Conservation (phyloP, 30 jellyfish, hydroid and myxozoan species). For the Catostylus mosaicus region DNA sequence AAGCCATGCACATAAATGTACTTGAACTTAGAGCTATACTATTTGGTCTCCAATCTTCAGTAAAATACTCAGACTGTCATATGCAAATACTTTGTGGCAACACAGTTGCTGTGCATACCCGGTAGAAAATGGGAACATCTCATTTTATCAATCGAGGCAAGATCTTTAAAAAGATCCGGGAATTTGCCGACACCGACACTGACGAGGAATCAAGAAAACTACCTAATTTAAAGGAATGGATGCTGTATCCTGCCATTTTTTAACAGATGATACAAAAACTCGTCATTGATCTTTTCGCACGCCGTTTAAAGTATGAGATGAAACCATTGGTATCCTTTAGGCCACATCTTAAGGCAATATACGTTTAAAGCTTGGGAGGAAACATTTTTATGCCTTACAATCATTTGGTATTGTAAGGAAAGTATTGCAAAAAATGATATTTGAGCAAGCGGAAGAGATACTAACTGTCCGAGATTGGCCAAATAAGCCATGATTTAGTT, state of each 20-base stretch:
- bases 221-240: not conserved
- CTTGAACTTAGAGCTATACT: slow-evolving; percentile 28
- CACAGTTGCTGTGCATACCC: slow-evolving; percentile 12
- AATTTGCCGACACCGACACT: not conserved
- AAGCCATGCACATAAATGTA: slow-evolving; percentile 17
- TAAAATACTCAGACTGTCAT: not conserved
- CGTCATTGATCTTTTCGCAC: slow-evolving; percentile 27
- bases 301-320: not conserved
- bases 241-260: not conserved
- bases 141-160: not conserved
- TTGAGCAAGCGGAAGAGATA: slow-evolving; percentile 13
- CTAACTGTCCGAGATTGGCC: slow-evolving; percentile 22
- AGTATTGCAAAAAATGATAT: not conserved
- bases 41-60: slow-evolving; percentile 38
- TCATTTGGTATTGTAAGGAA: not conserved
- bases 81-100: slow-evolving; percentile 31
- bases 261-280: not conserved
- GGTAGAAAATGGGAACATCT: not conserved
- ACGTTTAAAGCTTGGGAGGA: not conserved
- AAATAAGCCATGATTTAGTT: slow-evolving; percentile 15
- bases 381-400: not conserved
- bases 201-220: not conserved
- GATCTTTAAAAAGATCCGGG: not conserved
- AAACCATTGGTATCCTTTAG: not conserved
- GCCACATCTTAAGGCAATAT: not conserved